Percentiles rank a stretch among this genome's conserved stretches.
These are phyloP conservation scores for Erinaceus europaeus DNA, from an alignment of 2,113 vertebrate species.

Conservation along the genomic window DNA sequence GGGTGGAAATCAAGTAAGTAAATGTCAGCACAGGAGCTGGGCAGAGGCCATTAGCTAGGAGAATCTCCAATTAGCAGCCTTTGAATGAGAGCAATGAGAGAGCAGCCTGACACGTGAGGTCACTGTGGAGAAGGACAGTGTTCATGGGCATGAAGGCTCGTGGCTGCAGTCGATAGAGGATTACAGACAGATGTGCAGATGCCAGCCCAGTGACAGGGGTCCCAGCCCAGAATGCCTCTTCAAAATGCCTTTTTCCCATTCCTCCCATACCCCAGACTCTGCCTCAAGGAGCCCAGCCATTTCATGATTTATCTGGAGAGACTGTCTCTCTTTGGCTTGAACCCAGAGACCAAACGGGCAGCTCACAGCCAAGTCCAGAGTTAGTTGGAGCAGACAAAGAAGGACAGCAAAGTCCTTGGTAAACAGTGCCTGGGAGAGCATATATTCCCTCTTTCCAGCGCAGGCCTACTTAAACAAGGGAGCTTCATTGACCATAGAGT, in stretches of 20 bases:
- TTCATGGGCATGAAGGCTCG: constrained; percentile 24
- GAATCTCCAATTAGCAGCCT: constrained; percentile 61
- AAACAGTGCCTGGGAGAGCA: constrained; percentile 26
- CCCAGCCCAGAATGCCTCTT: background rate
- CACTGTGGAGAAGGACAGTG: background rate
- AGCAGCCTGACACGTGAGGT: constrained; percentile 26
- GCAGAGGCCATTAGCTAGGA: constrained; percentile 58
- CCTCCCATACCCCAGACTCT: background rate
- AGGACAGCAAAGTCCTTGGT: constrained; percentile 41
- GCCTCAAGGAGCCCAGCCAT: constrained; percentile 36
- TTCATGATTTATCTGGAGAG: constrained; percentile 27
- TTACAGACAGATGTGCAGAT: background rate
- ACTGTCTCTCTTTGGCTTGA: constrained; percentile 23
- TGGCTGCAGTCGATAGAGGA: constrained; percentile 14
- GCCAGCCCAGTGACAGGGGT: background rate
- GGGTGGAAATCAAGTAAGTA: constrained; percentile 61
- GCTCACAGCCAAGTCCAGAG: background rate
- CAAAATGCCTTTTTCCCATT: background rate
- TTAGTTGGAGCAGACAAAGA: constrained; percentile 44
- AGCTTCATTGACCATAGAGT: too few relatives aligned
- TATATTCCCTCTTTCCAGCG: background rate
- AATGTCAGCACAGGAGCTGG: constrained; percentile 61
- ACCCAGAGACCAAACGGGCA: constrained; percentile 39
- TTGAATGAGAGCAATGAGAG: constrained; percentile 41
- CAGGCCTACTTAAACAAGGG: constrained; percentile 24